These are phyloP conservation scores for Palloptera scutellata DNA, from an alignment of 2,888 invertebrate species.

Conservation along the genomic window DNA sequence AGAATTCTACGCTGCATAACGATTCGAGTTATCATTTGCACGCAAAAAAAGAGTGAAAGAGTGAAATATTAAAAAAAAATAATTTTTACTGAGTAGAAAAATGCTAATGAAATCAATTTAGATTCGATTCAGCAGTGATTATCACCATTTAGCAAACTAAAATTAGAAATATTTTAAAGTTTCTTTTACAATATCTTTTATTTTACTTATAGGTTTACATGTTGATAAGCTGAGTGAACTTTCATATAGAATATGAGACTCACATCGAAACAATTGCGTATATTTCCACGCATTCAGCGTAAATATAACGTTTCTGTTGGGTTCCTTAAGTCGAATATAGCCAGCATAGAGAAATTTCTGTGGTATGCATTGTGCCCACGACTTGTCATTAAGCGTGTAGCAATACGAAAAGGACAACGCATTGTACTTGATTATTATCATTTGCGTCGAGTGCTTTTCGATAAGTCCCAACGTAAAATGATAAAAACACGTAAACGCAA, in stretches of 20 bases:
- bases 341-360: conserved; percentile 51
- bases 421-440: conserved; percentile 48
- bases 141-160: not conserved
- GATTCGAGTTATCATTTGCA: too few relatives aligned
- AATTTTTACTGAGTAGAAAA: too few relatives aligned
- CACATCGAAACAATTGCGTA: conserved; percentile 43
- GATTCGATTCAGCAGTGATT: too few relatives aligned
- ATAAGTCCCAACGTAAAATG: conserved; percentile 49
- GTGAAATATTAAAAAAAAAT: too few relatives aligned
- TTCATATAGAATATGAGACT: conserved; percentile 39
- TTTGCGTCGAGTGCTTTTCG: conserved; percentile 50
- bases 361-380: conserved; percentile 52
- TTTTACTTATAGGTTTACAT: too few relatives aligned
- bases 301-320: conserved; percentile 54
- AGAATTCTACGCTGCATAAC: too few relatives aligned
- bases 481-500: conserved; percentile 47
- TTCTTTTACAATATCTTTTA: not conserved
- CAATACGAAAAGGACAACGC: conserved; percentile 47
- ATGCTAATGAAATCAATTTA: too few relatives aligned
- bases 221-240: too few relatives aligned
- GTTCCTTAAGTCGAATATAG: conserved; percentile 51
- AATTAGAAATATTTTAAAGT: not conserved
- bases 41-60: too few relatives aligned
- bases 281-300: conserved; percentile 47
- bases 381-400: conserved; percentile 50